phyloP scores from a whole-genome alignment of 2,888 invertebrate genomes.

The Molorchus minor region DNA sequence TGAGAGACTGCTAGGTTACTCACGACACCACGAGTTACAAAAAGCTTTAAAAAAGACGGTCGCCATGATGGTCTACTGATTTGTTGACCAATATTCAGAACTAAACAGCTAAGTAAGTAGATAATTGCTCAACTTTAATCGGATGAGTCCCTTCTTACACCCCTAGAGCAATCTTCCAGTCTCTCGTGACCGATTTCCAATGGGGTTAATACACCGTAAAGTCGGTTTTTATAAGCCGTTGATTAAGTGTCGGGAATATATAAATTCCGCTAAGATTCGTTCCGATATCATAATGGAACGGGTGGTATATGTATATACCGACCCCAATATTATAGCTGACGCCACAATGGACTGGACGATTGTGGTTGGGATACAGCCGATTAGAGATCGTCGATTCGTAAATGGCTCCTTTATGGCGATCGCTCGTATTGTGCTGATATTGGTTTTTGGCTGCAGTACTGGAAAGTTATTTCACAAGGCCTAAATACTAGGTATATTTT shows the following conservation, averaged over 20 bases:
- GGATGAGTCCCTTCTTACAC: no score
- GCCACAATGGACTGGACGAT: constrained; percentile 28
- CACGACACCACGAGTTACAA: no score
- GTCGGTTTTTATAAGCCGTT: constrained; percentile 14
- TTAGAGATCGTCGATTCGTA: constrained; percentile 38
- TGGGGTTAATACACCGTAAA: constrained; percentile 21
- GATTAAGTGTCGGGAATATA: constrained; percentile 17
- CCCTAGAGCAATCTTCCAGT: background rate
- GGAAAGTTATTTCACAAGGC: no score
- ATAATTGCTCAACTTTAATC: no score
- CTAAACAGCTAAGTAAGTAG: no score
- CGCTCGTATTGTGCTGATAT: constrained; percentile 28
- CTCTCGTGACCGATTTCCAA: background rate
- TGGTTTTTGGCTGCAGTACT: constrained; percentile 11
- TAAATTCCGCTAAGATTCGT: constrained; percentile 10
- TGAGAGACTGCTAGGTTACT: no score
- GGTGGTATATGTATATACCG: constrained; percentile 10
- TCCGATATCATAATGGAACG: constrained; percentile 4
- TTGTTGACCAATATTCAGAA: no score
- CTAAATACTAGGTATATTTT: no score
- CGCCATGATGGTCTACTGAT: no score
- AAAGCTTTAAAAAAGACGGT: no score
- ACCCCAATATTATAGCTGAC: constrained; percentile 6
- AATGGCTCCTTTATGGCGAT: constrained; percentile 32
- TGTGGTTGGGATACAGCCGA: constrained; percentile 35